A percentile compares a stretch with the other conserved stretches of the same genome.
These are phyloP conservation scores for Iphiclides podalirius DNA, from an alignment of 2,888 invertebrate species.

Conservation along the genomic window DNA sequence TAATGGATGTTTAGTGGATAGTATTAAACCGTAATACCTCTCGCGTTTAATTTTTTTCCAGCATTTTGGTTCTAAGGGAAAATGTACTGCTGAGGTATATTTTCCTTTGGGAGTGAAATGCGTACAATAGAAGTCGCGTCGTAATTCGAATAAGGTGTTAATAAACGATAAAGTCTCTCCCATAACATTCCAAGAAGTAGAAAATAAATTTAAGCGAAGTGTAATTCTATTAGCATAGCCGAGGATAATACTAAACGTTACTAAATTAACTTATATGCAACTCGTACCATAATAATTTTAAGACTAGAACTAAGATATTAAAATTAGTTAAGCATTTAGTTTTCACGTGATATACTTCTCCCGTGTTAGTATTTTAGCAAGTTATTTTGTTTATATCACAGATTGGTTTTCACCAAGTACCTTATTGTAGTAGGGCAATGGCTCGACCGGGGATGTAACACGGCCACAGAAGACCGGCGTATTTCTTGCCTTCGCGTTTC, in stretches of 20 bases:
- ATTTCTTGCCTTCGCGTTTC: too few relatives aligned
- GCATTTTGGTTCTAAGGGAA: slow-evolving; percentile 1
- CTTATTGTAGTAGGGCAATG: too few relatives aligned
- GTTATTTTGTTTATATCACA: too few relatives aligned
- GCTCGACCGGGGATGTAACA: too few relatives aligned
- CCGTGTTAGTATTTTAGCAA: too few relatives aligned
- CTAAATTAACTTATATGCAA: background rate
- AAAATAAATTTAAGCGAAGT: background rate
- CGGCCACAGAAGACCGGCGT: too few relatives aligned
- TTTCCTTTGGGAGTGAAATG: background rate
- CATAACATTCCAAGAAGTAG: background rate
- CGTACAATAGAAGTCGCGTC: background rate
- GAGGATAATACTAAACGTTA: background rate
- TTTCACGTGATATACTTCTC: too few relatives aligned
- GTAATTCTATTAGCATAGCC: background rate
- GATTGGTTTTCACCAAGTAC: too few relatives aligned
- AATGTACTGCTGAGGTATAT: background rate
- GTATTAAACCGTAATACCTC: slow-evolving; percentile 36
- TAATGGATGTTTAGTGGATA: slow-evolving; percentile 8
- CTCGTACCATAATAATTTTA: background rate
- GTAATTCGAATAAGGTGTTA: slow-evolving; percentile 7
- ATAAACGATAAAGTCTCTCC: background rate
- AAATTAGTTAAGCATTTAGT: too few relatives aligned
- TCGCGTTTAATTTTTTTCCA: slow-evolving; percentile 10
- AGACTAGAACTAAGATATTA: background rate